Base-by-base conservation (phyloP, 2,888 invertebrate species). In the Abrostola tripartita region DNA sequence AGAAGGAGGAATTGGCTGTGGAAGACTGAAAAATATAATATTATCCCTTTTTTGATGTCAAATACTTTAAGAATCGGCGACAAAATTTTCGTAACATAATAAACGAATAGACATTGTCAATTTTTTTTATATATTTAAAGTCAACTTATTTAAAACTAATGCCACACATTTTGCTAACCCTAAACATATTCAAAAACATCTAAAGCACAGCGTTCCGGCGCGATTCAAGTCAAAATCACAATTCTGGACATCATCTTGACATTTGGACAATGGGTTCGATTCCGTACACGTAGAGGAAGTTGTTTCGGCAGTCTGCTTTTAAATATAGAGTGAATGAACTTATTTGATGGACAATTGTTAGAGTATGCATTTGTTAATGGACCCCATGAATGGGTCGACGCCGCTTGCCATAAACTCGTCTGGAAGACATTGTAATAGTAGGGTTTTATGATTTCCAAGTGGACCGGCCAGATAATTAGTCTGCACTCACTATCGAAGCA, bases 271-370 rank as follows among this genome's bases (percentile, higher is more conserved):
- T 80, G 73, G 66, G 67, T 61, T 54, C 71, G 65, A 85, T 84
- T 85, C 84, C 60, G 62, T 24, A 62, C 84, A 83, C 85, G 84
- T 79, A 84, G 40, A 82, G 84, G 85, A 84, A 84, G 83, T 82
- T 55, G 60, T 63, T 79, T 80, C 59, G 69, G 76, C 76, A 72
- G 76, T 68, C 63, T 76, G 65, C 44, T 59, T 68, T 61, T 54
- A 54, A 44, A 58, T 9, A 57, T 24, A 49, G 49, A 70, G 76
- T 73, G 80, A 78, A 74, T 76, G 78, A 76, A 80, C 78, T 81
- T 79, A 74, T 74, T 69, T 56, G 59, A 41, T 35, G 37, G 24
- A 60, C 68, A 74, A 64, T 74, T 40, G 61, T 62, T 62, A 51
- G 55, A 71, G 61, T 66, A 52, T 47, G 50, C 66, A 60, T 52